Evolutionary conservation across 2,797 vertebrate genomes (phyloP).

Genomic region (Botia almorhae): DNA sequence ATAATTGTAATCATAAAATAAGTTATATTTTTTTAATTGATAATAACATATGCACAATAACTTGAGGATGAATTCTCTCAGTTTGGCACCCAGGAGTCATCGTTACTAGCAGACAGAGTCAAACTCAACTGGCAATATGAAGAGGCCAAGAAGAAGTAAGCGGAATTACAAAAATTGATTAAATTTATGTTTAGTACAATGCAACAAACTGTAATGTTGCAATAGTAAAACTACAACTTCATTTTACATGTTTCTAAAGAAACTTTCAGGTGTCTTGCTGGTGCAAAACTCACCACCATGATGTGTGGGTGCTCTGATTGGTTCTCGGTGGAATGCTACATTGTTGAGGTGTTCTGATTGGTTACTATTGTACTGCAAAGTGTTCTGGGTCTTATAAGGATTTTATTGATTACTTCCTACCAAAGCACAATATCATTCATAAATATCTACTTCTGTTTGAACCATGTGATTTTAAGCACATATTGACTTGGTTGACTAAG

Average conservation of each 20-base stretch:
- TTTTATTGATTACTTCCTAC: background rate
- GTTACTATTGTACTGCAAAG: too few relatives aligned
- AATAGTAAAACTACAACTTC: background rate
- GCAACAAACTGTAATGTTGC: background rate
- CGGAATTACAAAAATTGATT: slow-evolving; percentile 15
- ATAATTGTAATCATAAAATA: background rate
- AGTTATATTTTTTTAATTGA: background rate
- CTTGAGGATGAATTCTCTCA: slow-evolving; percentile 52
- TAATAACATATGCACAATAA: background rate
- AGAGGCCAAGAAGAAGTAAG: slow-evolving; percentile 96
- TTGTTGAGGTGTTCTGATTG: background rate
- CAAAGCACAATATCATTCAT: background rate
- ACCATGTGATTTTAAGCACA: slow-evolving; percentile 17
- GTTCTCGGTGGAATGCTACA: too few relatives aligned
- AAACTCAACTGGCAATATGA: slow-evolving; percentile 97
- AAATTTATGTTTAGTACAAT: background rate
- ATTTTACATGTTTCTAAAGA: background rate
- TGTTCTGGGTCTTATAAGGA: background rate
- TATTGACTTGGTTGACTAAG: background rate
- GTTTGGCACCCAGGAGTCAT: slow-evolving; percentile 88
- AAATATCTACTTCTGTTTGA: background rate
- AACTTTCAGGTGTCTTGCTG: background rate
- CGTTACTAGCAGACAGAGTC: slow-evolving; percentile 91
- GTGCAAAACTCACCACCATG: too few relatives aligned
- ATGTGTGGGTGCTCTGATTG: too few relatives aligned